Evolutionary conservation across 2,797 vertebrate species (phyloP).

Genomic region (Protonibea diacanthus): DNA sequence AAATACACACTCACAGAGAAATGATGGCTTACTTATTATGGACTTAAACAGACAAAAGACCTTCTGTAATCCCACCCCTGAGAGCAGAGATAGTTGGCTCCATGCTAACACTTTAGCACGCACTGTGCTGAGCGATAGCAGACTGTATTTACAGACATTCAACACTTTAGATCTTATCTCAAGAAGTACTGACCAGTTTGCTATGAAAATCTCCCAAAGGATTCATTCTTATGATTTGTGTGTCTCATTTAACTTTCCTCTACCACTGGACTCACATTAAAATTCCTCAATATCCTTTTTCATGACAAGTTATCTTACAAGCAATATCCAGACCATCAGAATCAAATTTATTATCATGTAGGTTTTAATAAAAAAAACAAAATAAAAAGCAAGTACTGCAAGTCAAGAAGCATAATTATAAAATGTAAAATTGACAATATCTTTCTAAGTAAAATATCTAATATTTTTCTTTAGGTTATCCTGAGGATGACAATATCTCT

Average conservation of each 20-base stretch:
- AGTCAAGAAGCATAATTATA: neutral
- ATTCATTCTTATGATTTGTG: neutral
- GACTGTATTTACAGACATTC: constrained; percentile 17
- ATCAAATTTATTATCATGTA: neutral
- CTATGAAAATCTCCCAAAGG: neutral
- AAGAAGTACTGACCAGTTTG: neutral
- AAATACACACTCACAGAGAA: constrained; percentile 29
- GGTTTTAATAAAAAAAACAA: neutral
- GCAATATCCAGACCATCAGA: neutral
- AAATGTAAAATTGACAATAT: neutral
- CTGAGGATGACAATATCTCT: neutral
- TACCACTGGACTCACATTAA: neutral
- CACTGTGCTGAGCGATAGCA: constrained; percentile 32
- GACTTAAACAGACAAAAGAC: constrained; percentile 48
- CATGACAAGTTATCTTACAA: neutral
- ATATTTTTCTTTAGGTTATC: neutral
- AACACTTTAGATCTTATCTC: constrained; percentile 15
- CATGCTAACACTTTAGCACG: constrained; percentile 38
- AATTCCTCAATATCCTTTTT: neutral
- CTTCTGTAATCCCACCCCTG: constrained; percentile 48
- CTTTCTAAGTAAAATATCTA: neutral
- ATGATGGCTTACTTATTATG: constrained; percentile 34
- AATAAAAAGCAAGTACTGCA: neutral
- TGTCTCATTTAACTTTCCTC: neutral
- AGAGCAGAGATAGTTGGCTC: constrained; percentile 35